phyloP scores from a whole-genome alignment of 2,113 vertebrate species.

The Scalopus aquaticus region DNA sequence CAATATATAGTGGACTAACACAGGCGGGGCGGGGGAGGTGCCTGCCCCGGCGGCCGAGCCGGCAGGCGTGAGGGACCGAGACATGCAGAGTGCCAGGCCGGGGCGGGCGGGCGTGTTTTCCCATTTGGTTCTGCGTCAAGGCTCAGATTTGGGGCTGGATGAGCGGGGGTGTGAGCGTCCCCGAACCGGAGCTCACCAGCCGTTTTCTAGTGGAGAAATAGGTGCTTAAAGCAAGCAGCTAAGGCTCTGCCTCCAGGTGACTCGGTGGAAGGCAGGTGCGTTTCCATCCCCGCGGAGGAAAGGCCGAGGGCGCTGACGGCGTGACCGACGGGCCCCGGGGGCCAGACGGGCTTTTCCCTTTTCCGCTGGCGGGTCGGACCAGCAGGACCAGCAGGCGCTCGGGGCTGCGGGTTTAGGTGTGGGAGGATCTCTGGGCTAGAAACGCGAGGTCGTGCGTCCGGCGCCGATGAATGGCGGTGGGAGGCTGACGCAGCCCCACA shows the following conservation, averaged over 20 bases:
- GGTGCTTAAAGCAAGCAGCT: background rate
- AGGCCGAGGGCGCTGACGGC: background rate
- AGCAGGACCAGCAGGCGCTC: no score
- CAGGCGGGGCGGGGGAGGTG: constrained; percentile 66
- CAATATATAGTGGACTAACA: constrained; percentile 78
- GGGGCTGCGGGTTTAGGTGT: background rate
- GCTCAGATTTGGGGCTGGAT: background rate
- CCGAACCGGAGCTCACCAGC: background rate
- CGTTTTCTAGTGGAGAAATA: constrained; percentile 1
- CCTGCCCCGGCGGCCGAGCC: background rate
- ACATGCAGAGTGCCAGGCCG: constrained; percentile 47
- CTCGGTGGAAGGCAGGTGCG: background rate
- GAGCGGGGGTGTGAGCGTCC: background rate
- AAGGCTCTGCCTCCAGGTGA: background rate
- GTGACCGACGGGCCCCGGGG: no score
- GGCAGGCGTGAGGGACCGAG: background rate
- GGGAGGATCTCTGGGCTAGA: background rate
- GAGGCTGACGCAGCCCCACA: no score
- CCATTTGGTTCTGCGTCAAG: constrained; percentile 1
- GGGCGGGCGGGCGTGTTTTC: background rate
- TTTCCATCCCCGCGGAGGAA: background rate
- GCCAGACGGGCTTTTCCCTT: background rate
- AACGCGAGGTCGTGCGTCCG: background rate
- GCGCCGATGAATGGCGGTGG: background rate
- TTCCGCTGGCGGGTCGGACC: no score